Conservation (phyloP, 2,888 invertebrate species). For the Conchocele bisecta region DNA sequence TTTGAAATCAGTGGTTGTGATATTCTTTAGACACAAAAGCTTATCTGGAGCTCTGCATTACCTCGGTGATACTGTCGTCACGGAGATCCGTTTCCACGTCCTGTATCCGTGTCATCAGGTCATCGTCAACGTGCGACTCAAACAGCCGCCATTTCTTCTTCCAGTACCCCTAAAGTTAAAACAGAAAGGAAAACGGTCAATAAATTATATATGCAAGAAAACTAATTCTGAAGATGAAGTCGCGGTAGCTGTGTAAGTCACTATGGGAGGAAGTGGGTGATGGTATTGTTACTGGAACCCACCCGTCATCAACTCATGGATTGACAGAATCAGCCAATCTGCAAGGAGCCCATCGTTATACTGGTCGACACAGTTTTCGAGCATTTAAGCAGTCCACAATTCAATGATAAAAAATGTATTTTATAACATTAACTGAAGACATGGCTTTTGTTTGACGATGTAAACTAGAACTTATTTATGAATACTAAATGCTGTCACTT, state of each 20-base stretch:
- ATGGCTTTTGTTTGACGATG: no score
- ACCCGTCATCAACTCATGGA: no score
- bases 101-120: constrained; percentile 54
- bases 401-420: no score
- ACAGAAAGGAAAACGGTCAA: not conserved
- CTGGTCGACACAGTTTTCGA: no score
- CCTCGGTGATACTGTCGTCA: constrained; percentile 75
- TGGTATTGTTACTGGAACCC: no score
- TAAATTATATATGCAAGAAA: not conserved
- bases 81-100: constrained; percentile 65
- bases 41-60: constrained; percentile 26
- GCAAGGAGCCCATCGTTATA: no score
- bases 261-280: not conserved
- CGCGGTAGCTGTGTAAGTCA: not conserved
- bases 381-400: no score
- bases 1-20: not conserved
- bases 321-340: no score
- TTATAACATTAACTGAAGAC: no score
- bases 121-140: constrained; percentile 61
- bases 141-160: constrained; percentile 72
- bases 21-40: not conserved
- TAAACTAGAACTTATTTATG: no score
- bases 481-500: no score
- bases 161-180: constrained; percentile 72
- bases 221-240: not conserved